Evolutionary conservation across 2,113 vertebrate genomes (phyloP), one percentile per base, ranked within the genome.

Genomic region (Chaenogobius annularis): DNA sequence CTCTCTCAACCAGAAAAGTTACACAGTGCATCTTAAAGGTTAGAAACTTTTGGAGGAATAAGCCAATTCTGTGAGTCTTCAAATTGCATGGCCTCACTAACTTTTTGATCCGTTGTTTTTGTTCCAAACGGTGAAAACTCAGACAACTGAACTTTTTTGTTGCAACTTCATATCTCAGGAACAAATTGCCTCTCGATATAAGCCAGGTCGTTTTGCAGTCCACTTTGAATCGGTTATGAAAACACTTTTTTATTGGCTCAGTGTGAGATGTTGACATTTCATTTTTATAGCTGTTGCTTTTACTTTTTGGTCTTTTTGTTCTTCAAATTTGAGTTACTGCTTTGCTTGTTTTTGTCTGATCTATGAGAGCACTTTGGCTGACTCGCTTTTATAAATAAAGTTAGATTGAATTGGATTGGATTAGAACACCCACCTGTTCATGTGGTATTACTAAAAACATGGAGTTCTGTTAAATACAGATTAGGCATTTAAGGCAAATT

Each of bases 351-450:
- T 61, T 61, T 4, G 58, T 61, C 58, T 35, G 58, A 61, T 61
- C 58, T 61, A 14, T 13, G 9, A 35, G 15, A 61, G 26, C 13
- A 61, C 56, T 59, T 59, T 61, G 23, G 58, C 26, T 35, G 58
- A 61, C 58, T 61, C 58, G 17, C 58, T 61, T 61, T 61, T 61
- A 31, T 35, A 61, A 61, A 61, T 61, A 61, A 61, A 61, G 26
- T 17, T 15, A 9, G 58, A 61, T 31, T 61, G 58, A 23, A 61
- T 61, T 61, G 58, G 58, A 31, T 59, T 59, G 12, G 56, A 17
- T 61, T 61, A 35, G 58, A 35, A 35, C 23, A 14, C 56, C 56
- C 56, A 59, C 58, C 58, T 61, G 58, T 61, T 35, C 58, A 35
- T 61, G 58, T 35, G 12, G 23, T 61, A 35, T 61, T 35, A 37